These are phyloP conservation scores for Incurvaria masculella DNA, from an alignment of 2,888 invertebrate species.

Conservation along the genomic window DNA sequence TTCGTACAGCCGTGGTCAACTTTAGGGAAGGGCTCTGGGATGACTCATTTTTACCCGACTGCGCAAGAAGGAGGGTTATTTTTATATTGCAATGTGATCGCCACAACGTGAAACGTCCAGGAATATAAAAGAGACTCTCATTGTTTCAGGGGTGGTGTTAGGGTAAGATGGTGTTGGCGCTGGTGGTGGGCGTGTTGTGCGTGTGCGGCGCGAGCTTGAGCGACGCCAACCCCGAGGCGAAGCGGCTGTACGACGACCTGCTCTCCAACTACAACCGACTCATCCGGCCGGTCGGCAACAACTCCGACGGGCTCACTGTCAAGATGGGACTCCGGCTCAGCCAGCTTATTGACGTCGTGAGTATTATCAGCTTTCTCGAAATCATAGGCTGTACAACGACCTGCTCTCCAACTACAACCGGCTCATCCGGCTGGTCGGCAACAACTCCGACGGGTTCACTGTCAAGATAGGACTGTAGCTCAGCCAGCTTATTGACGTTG, in stretches of 20 bases:
- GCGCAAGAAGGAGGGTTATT: too few relatives aligned
- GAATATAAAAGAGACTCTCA: not conserved
- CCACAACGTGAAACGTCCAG: not conserved
- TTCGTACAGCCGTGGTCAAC: too few relatives aligned
- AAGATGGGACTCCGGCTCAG: slow-evolving; percentile 90
- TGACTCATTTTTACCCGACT: too few relatives aligned
- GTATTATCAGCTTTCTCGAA: slow-evolving; percentile 33
- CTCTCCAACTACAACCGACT: slow-evolving; percentile 93
- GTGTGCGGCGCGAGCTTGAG: slow-evolving; percentile 75
- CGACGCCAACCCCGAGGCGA: slow-evolving; percentile 88
- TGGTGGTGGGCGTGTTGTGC: slow-evolving; percentile 69
- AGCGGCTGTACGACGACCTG: slow-evolving; percentile 93
- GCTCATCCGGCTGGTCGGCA: slow-evolving; percentile 91
- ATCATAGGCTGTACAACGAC: slow-evolving; percentile 81
- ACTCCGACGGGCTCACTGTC: slow-evolving; percentile 91
- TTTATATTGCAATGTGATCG: too few relatives aligned
- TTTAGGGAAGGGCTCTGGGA: too few relatives aligned
- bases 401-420: slow-evolving; percentile 93
- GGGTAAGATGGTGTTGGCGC: slow-evolving; percentile 81
- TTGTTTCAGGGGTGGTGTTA: slow-evolving; percentile 75
- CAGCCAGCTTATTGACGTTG: slow-evolving; percentile 91
- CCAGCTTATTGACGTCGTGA: slow-evolving; percentile 91
- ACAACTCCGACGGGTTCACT: slow-evolving; percentile 90
- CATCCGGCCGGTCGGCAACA: slow-evolving; percentile 92
- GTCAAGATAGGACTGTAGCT: slow-evolving; percentile 92